Evolutionary conservation across 1,140 invertebrate genomes (phyloP), one percentile per base, ranked within the genome.

Genomic region (Protaetia brevitarsis): DNA sequence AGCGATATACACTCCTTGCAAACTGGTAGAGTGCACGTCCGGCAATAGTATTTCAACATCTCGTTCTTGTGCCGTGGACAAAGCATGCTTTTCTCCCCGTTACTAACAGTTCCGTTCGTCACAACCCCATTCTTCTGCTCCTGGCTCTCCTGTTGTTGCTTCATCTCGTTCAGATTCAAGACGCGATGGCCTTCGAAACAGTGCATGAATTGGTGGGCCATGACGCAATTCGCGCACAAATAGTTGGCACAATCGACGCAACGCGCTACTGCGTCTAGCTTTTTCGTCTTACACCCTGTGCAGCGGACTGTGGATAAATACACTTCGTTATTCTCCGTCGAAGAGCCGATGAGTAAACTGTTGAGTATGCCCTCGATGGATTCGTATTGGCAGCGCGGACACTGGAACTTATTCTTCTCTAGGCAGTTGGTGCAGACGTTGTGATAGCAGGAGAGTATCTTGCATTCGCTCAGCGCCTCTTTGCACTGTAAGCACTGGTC

Each of bases 121-220:
- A 51, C 41, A 45, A 69, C 69, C 19, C 72, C 73, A 66, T 74
- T 80, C 69, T 72, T 69, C 70, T 75, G 72, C 51, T 82, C 81
- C n/a, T 28, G 29, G 8, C 13, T 10, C 23, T 28, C 26, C 29
- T 59, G 57, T 59, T n/a, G n/a, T n/a, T n/a, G n/a, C n/a, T 84
- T 84, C 58, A 86, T 77, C 51, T 92, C 90, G n/a, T 82, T 83
- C 69, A 95, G 82, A 66, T 88, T 89, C 36, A 91, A 83, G 11
- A 97, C 92, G 13, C 93, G 88, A 80, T 98, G 97, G 29, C 95
- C 95, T 79, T 97, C 95, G 81, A 98, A 98, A 78, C 95, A 97
- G 78, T 97, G 94, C 96, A 98, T 98, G 78, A 93, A 97, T 79
- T 97, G 93, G 79, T 99, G 96, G 37, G 95, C 95, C 87, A 96